These are phyloP conservation scores for Tachycineta bicolor DNA, from an alignment of 2,113 vertebrate species.

Conservation along the genomic window DNA sequence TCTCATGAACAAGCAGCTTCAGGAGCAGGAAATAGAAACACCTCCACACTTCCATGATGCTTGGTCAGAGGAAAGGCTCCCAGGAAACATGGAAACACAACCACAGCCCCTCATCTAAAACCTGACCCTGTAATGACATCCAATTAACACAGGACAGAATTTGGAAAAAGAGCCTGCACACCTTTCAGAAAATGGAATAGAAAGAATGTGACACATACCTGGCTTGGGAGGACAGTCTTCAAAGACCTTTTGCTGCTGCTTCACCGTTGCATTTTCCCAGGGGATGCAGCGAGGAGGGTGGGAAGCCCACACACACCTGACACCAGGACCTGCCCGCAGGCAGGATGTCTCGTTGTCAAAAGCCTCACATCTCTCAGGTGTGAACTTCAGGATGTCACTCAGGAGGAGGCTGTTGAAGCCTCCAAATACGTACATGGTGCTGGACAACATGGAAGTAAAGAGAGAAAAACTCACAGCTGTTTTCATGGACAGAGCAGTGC, in stretches of 20 bases:
- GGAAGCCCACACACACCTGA: constrained; percentile 87
- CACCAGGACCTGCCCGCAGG: constrained; percentile 73
- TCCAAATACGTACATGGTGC: constrained; percentile 94
- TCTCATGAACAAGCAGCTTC: not conserved
- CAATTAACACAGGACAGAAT: too few relatives aligned
- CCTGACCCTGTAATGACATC: accelerated
- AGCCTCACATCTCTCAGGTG: constrained; percentile 82
- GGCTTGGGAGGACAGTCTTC: constrained; percentile 79
- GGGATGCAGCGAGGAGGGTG: constrained; percentile 72
- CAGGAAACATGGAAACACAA: accelerated
- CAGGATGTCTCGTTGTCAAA: constrained; percentile 74
- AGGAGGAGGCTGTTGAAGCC: constrained; percentile 98
- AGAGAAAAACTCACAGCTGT: accelerated
- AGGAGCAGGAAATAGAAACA: not conserved
- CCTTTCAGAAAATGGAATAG: not conserved
- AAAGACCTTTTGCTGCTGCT: constrained; percentile 67
- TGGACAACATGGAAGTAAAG: constrained; percentile 34
- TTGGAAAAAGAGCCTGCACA: accelerated
- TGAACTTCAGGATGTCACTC: constrained; percentile 87
- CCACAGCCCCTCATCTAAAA: not conserved
- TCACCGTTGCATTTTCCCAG: constrained; percentile 76
- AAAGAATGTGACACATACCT: constrained; percentile 71
- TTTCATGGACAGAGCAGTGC: accelerated
- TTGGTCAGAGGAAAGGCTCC: not conserved
- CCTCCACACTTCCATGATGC: not conserved